Evolutionary conservation across 2,797 vertebrate species (phyloP).

Genomic region (Chaetophractus vellerosus): DNA sequence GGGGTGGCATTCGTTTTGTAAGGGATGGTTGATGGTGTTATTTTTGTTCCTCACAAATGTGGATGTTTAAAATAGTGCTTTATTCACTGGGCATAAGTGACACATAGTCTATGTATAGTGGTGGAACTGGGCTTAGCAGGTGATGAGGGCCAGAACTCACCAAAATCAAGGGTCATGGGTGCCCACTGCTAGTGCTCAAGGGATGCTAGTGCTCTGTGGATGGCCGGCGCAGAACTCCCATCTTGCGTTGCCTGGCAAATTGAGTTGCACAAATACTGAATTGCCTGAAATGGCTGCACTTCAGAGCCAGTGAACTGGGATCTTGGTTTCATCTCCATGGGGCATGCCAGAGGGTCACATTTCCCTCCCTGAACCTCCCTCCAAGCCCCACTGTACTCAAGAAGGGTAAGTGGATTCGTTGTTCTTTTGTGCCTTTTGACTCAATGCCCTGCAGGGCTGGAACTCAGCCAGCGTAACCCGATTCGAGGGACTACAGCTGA

Average conservation of each 20-base stretch:
- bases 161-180: slow-evolving; percentile 62
- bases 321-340: slow-evolving; percentile 59
- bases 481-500: slow-evolving; percentile 1
- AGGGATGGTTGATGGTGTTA: slow-evolving; percentile 65
- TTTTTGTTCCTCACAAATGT: slow-evolving; percentile 81
- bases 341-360: slow-evolving; percentile 71
- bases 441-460: slow-evolving; percentile 70
- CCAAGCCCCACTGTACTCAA: slow-evolving; percentile 78
- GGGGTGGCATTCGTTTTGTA: slow-evolving; percentile 50
- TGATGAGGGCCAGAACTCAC: slow-evolving; percentile 52
- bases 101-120: slow-evolving; percentile 88
- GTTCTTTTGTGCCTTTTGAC: slow-evolving; percentile 71
- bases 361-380: slow-evolving; percentile 80
- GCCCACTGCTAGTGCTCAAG: neutral
- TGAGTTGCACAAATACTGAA: slow-evolving; percentile 25
- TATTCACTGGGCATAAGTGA: slow-evolving; percentile 85
- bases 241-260: neutral
- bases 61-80: slow-evolving; percentile 89
- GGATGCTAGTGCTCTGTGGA: neutral
- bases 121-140: slow-evolving; percentile 79
- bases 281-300: slow-evolving; percentile 57
- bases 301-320: slow-evolving; percentile 49
- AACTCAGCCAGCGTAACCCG: slow-evolving; percentile 39
- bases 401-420: slow-evolving; percentile 80
- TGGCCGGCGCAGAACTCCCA: neutral